Base-by-base conservation (phyloP, 2,888 invertebrate species). In the Euproctis similis region DNA sequence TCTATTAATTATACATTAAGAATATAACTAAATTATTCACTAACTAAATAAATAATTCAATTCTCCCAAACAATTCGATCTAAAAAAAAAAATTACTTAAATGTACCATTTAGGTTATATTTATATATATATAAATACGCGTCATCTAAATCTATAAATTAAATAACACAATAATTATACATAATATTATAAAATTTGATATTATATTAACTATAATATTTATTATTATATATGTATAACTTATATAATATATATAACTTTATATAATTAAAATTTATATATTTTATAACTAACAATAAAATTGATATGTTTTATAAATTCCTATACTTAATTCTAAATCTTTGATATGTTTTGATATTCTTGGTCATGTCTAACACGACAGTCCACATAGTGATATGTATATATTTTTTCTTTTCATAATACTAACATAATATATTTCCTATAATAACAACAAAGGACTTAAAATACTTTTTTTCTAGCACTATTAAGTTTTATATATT, bases 311-410 rank as follows among this genome's bases (percentile, higher is more conserved):
- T 18, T 28, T 10, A 18, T 28, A 21, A 10, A 10, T 10, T 2
- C 1, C 23, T 21, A 18, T 2, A 29, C 30, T 40, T 50, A 43
- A 21, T 21, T 12, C 18, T 46, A 59, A 48, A 41, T 54, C n/a
- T 60, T 80, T 80, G 81, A 82, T 82, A 82, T 84, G 84, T 82
- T 71, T 69, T 43, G 78, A 82, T 80, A 84, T 85, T 82, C 81
- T 65, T 77, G 80, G 72, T 52, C 82, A 80, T 66, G 76, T 57
- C 44, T 34, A 18, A 58, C 75, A 77, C 72, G 76, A 68, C 28
- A 51, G 57, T 53, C 47, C 40, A 58, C 53, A 48, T 45, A 32
- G 47, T 59, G 78, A 81, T 81, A 84, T 82, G 81, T 73, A 54
- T 64, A 47, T 8, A 44, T 69, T 65, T 26, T 47, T 52, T 54